Conservation (phyloP, 1,140 invertebrate genomes). For the Delia radicum region DNA sequence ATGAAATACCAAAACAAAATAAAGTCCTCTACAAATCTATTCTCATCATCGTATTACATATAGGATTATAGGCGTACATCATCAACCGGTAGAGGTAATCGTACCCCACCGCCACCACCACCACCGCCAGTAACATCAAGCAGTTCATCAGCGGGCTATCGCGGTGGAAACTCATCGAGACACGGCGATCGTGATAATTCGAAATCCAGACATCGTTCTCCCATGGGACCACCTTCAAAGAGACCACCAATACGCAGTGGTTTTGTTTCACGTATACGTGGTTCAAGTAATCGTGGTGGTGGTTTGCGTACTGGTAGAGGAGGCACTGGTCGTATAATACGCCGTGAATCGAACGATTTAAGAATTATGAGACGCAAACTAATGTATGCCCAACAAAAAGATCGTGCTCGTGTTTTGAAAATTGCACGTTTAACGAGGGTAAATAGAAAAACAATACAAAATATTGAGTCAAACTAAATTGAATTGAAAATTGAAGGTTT, state of each 20-base stretch:
- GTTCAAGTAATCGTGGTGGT: constrained; percentile 38
- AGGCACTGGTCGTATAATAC: constrained; percentile 41
- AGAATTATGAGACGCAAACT: constrained; percentile 51
- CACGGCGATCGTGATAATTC: constrained; percentile 48
- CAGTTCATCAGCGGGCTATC: too few species aligned
- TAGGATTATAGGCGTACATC: constrained; percentile 53
- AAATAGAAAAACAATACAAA: constrained; percentile 33
- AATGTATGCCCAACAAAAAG: constrained; percentile 52
- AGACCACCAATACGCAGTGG: constrained; percentile 44
- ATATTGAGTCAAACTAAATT: not conserved
- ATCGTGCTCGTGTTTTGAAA: constrained; percentile 49
- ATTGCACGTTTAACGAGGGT: constrained; percentile 54
- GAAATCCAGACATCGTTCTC: constrained; percentile 44
- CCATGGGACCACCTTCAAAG: constrained; percentile 48
- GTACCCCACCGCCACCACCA: constrained; percentile 26
- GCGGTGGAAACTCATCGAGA: constrained; percentile 26
- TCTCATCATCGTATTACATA: constrained; percentile 53
- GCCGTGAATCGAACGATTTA: constrained; percentile 47
- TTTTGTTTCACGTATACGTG: constrained; percentile 40
- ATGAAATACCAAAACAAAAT: constrained; percentile 30
- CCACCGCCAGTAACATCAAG: constrained; percentile 16
- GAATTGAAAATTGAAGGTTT: constrained; percentile 1
- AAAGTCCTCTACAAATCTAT: constrained; percentile 36
- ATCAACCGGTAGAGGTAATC: constrained; percentile 33
- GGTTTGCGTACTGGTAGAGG: constrained; percentile 46